Percentiles rank a stretch among this genome's conserved stretches.
These are phyloP conservation scores for Saguinus midas DNA, from an alignment of 2,113 vertebrate genomes.

Conservation along the genomic window DNA sequence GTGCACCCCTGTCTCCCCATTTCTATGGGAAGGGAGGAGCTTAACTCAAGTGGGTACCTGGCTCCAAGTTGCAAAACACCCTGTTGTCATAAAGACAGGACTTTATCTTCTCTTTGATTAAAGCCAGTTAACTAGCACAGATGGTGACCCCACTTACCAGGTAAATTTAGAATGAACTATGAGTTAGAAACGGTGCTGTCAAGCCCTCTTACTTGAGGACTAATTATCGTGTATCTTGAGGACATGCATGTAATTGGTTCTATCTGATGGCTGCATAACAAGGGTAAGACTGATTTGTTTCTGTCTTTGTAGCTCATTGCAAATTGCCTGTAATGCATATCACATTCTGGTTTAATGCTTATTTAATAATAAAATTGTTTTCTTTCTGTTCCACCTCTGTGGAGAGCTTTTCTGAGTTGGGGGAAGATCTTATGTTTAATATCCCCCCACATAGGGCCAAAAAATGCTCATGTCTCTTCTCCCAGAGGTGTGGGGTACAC, in stretches of 20 bases:
- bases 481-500: neutral
- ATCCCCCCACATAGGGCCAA: neutral
- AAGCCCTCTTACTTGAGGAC: neutral
- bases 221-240: neutral
- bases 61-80: neutral
- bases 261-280: neutral
- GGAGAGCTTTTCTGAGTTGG: neutral
- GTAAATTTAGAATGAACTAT: neutral
- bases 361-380: neutral
- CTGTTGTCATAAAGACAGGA: neutral
- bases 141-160: neutral
- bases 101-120: neutral
- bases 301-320: neutral
- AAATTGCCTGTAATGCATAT: neutral
- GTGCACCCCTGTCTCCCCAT: neutral
- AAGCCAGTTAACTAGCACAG: neutral
- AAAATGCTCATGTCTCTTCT: neutral
- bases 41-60: neutral
- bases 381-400: neutral
- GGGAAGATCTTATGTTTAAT: neutral
- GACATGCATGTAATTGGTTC: no score
- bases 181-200: no score
- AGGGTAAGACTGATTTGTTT: neutral
- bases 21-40: neutral
- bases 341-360: neutral